phyloP scores from a whole-genome alignment of 1,140 invertebrate species.

The Aphis gossypii region DNA sequence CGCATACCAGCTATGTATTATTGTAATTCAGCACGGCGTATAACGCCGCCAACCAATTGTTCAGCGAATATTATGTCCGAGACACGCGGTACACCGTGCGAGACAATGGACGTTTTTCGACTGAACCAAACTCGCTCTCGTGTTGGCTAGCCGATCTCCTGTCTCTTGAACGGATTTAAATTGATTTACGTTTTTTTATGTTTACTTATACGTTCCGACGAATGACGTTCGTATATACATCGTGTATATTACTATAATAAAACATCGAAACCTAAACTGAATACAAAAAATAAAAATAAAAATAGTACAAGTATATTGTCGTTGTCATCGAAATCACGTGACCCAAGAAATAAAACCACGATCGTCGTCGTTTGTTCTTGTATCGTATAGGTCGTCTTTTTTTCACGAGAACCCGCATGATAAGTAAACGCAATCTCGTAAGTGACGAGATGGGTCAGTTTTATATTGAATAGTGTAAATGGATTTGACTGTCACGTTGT shows the following conservation, averaged over 20 bases:
- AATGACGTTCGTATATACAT: neutral
- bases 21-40: neutral
- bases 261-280: neutral
- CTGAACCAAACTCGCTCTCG: neutral
- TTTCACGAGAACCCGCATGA: neutral
- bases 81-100: too few species aligned
- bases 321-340: neutral
- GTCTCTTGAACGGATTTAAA: neutral
- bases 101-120: constrained; percentile 6
- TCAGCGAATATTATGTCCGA: neutral
- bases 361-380: neutral
- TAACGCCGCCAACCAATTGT: neutral
- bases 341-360: too few species aligned
- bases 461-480: too few species aligned
- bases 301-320: neutral
- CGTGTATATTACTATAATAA: neutral
- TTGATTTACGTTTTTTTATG: neutral
- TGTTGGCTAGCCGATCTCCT: neutral
- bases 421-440: neutral
- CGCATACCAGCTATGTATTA: neutral
- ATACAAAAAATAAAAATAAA: neutral
- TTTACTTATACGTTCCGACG: neutral
- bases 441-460: too few species aligned
- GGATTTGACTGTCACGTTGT: too few species aligned
- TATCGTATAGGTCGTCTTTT: neutral